Evolutionary conservation across 2,113 vertebrate genomes (phyloP).

Genomic region (Xiphophorus couchianus): DNA sequence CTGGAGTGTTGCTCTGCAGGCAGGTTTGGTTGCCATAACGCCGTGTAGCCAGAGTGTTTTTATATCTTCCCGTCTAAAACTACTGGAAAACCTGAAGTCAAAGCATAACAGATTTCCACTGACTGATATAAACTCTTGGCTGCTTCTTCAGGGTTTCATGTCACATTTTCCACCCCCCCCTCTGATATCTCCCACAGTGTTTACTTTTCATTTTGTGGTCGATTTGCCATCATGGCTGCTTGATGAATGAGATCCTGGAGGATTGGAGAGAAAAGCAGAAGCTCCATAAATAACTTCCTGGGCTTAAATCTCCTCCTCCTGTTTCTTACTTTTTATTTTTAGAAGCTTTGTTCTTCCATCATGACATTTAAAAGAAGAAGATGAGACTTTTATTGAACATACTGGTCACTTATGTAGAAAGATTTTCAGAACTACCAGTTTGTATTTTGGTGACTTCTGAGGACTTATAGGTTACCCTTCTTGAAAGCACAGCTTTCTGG

Average conservation of each 20-base stretch:
- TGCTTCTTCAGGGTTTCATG: background rate
- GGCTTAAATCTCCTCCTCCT: background rate
- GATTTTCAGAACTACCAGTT: too few relatives aligned
- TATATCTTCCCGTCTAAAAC: background rate
- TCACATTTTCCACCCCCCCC: background rate
- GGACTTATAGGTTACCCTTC: too few relatives aligned
- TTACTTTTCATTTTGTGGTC: constrained; percentile 1
- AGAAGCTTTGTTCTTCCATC: background rate
- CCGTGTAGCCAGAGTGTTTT: background rate
- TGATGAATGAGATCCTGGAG: constrained; percentile 2
- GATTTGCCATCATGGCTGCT: background rate
- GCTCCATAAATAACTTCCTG: background rate
- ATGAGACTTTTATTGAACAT: too few relatives aligned
- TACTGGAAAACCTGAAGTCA: background rate
- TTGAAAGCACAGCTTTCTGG: too few relatives aligned
- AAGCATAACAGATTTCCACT: background rate
- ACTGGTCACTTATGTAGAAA: too few relatives aligned
- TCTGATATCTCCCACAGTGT: background rate
- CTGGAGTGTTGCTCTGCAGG: background rate
- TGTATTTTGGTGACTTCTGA: too few relatives aligned
- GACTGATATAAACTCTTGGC: constrained; percentile 5
- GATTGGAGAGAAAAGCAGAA: background rate
- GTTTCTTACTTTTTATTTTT: background rate
- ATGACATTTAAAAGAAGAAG: too few relatives aligned
- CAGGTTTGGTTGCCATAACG: background rate